phyloP scores from a whole-genome alignment of 2,888 invertebrate genomes.

The Platycheirus albimanus region DNA sequence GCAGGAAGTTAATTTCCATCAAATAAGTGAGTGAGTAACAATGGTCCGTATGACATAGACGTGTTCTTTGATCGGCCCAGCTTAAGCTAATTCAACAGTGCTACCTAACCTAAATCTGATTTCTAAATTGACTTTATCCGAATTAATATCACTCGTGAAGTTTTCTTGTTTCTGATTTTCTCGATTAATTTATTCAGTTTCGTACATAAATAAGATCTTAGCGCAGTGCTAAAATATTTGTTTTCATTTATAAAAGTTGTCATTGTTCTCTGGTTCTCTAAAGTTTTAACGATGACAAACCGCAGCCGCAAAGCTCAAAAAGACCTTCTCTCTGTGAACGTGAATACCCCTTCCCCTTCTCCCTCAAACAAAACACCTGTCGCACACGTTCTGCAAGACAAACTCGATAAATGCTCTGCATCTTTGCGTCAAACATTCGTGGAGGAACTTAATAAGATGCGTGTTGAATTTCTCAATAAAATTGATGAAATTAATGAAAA shows the following conservation, averaged over 20 bases:
- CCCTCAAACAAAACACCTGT: neutral
- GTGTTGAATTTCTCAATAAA: constrained; percentile 9
- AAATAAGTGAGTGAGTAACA: too few species aligned
- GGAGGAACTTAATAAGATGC: constrained; percentile 10
- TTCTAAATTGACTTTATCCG: too few species aligned
- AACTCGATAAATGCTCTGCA: neutral
- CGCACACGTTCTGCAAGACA: neutral
- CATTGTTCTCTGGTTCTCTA: neutral
- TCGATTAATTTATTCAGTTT: too few species aligned
- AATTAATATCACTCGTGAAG: neutral
- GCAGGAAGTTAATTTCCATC: too few species aligned
- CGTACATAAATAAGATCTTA: too few species aligned
- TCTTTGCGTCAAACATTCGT: neutral
- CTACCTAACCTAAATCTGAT: too few species aligned
- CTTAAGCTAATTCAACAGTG: neutral
- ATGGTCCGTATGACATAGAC: neutral
- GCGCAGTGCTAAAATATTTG: too few species aligned
- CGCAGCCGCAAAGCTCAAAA: neutral
- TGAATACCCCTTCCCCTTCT: neutral
- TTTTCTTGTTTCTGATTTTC: neutral
- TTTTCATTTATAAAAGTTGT: neutral
- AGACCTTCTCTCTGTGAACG: neutral
- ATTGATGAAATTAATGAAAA: constrained; percentile 18
- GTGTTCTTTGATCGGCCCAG: neutral
- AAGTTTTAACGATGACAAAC: neutral